A percentile compares a stretch with the other conserved stretches of the same genome.
phyloP scores from a whole-genome alignment of 2,888 invertebrate genomes.

The Eilema depressum region DNA sequence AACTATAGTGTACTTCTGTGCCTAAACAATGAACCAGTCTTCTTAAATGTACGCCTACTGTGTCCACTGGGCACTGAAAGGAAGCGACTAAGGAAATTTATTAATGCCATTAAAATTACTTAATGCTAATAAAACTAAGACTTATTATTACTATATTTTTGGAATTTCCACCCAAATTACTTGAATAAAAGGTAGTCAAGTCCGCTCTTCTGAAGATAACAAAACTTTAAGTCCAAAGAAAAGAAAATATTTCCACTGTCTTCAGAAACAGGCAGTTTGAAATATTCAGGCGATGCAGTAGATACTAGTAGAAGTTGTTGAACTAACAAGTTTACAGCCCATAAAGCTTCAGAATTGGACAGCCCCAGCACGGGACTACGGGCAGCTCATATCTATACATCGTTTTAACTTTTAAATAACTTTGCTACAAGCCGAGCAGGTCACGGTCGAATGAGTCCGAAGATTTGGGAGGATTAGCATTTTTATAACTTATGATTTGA shows the following conservation, averaged over 20 bases:
- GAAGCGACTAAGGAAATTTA: too few relatives aligned
- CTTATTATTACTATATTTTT: too few relatives aligned
- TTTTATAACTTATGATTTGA: too few relatives aligned
- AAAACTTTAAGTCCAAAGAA: background rate
- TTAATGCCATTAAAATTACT: too few relatives aligned
- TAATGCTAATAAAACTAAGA: too few relatives aligned
- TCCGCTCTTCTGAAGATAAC: background rate
- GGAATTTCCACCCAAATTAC: too few relatives aligned
- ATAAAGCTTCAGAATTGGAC: background rate
- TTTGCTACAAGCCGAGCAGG: background rate
- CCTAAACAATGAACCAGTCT: too few relatives aligned
- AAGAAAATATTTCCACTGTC: background rate
- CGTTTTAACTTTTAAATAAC: background rate
- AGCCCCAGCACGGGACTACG: background rate
- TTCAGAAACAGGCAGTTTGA: background rate
- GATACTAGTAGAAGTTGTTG: background rate
- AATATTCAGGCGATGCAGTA: constrained; percentile 1
- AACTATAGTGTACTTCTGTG: too few relatives aligned
- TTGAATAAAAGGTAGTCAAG: background rate
- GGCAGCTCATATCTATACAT: background rate
- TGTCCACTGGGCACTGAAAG: too few relatives aligned
- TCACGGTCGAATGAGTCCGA: background rate
- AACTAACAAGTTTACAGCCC: background rate
- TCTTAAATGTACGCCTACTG: too few relatives aligned
- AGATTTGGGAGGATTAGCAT: background rate